Conservation (phyloP, 2,113 vertebrate genomes). For the rabbit (Oryctolagus cuniculus) region DNA sequence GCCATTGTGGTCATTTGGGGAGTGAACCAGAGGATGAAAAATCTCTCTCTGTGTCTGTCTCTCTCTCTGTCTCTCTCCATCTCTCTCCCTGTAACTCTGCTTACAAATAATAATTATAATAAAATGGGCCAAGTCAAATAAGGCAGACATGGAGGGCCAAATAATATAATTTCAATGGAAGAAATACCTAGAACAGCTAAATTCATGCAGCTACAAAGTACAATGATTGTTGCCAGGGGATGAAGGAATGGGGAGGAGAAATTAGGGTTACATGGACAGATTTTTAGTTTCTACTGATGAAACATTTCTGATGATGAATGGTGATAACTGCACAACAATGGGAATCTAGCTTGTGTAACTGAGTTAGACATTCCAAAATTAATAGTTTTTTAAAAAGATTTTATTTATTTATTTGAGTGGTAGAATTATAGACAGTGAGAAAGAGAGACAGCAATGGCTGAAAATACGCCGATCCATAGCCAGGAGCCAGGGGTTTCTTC, state of each 20-base stretch:
- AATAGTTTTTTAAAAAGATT: neutral
- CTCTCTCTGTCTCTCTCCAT: no score
- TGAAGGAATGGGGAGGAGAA: rapidly evolving
- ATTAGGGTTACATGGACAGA: neutral
- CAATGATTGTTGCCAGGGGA: neutral
- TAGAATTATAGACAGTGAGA: no score
- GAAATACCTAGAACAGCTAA: neutral
- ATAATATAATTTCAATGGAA: neutral
- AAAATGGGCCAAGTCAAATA: neutral
- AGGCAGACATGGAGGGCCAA: neutral
- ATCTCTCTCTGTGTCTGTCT: no score
- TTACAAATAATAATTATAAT: no score
- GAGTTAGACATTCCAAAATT: neutral
- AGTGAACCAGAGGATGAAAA: no score
- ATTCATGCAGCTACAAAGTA: neutral
- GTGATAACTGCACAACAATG: neutral
- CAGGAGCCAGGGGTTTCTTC: no score
- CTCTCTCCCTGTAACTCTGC: no score
- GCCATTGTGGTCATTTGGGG: no score
- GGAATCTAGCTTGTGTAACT: neutral
- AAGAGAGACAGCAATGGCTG: no score
- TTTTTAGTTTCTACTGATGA: neutral
- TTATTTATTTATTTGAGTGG: no score
- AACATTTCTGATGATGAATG: neutral
- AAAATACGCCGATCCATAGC: no score